Percentiles rank a stretch among this genome's conserved stretches.
Conservation (phyloP, 1,140 invertebrate genomes). For the Nylanderia fulva region DNA sequence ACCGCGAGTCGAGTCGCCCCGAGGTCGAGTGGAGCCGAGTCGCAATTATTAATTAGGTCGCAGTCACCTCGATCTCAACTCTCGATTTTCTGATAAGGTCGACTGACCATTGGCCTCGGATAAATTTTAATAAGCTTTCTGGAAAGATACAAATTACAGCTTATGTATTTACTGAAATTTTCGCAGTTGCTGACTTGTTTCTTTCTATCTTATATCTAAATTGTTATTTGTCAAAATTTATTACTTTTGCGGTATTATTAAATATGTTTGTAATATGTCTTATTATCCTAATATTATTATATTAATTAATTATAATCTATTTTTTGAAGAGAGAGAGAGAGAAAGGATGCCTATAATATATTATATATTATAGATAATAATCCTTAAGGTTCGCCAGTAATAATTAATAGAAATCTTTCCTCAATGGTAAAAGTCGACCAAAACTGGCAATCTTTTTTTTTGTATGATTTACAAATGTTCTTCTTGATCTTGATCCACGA, state of each 20-base stretch:
- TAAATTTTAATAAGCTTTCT: constrained; percentile 32
- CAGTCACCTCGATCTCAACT: constrained; percentile 52
- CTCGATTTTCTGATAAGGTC: constrained; percentile 71
- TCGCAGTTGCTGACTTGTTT: background rate
- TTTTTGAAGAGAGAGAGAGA: background rate
- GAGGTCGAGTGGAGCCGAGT: constrained; percentile 58
- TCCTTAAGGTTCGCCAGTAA: no score
- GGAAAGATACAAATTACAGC: background rate
- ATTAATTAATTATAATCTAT: background rate
- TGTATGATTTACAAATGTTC: no score
- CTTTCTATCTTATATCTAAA: background rate
- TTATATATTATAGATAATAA: no score
- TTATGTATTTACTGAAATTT: constrained; percentile 2
- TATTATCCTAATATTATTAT: no score
- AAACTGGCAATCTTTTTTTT: no score
- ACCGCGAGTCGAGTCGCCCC: constrained; percentile 73
- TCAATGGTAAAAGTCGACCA: no score
- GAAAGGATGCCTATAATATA: no score
- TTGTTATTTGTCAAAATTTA: background rate
- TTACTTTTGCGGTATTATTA: background rate
- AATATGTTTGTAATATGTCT: background rate
- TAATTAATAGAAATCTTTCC: no score
- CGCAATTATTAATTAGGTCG: constrained; percentile 79
- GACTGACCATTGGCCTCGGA: constrained; percentile 59
- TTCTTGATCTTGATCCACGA: no score